Base-by-base conservation (phyloP, 2,113 vertebrate genomes). In the Nothoprocta perdicaria region DNA sequence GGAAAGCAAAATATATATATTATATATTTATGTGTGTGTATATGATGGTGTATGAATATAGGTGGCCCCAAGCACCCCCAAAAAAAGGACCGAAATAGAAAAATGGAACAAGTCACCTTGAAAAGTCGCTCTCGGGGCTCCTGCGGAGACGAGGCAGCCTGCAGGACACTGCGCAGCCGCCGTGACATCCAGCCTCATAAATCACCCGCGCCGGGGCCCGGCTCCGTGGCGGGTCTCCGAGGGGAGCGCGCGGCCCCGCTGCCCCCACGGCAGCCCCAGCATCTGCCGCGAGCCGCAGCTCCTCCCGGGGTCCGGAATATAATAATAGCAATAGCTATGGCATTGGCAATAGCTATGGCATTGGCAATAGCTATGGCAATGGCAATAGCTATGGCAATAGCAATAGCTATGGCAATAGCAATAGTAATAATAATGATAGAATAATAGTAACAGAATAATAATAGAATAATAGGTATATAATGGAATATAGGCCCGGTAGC, bases 11-110 rank as follows among this genome's bases (percentile, higher is more conserved):
- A 55, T 52, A 52, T 12, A 19, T 52, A 52, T 52, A 26, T 52
- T 52, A 52, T 52, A 15, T 53, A 53, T 27, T 21, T 35, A 52
- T 12, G 46, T 48, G 21, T 48, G 48, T 23, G 48, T 22, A 21
- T 21, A 19, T 48, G 46, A 63, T 63, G 89, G n/a, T 61, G 24
- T 3, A 31, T 10, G 61, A 46, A 22, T 0, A 0, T 4, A 40
- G 29, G 31, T 19, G n/a, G 26, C 13, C 40, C 17, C 53, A 17
- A 55, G 48, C 48, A 41, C 60, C 16, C 41, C 31, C 50, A 80
- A 57, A 57, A 31, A 57, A 31, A 27, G 58, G 58, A 19, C 21
- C 8, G 41, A 9, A 63, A 65, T 24, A 65, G 46, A 23, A 52
- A 63, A 52, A 24, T n/a, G 46, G 48, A 78, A 31, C 16, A 18